phyloP scores from a whole-genome alignment of 1,140 invertebrate genomes.

The Monochamus saltuarius region DNA sequence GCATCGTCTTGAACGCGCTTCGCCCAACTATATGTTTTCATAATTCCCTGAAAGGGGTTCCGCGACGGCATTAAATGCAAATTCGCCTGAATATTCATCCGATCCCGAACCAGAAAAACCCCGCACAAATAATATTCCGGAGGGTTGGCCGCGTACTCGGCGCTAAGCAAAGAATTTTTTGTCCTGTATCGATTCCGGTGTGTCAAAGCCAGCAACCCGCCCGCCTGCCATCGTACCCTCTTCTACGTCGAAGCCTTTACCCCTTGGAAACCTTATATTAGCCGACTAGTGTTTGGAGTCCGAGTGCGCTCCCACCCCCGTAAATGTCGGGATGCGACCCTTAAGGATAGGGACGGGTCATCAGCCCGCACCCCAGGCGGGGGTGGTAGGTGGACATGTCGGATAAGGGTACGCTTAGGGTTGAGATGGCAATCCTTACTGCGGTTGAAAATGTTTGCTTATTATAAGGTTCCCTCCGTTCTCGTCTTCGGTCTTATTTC shows the following conservation, averaged over 20 bases:
- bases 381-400: constrained; percentile 39
- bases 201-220: constrained; percentile 23
- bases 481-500: not conserved
- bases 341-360: constrained; percentile 44
- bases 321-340: constrained; percentile 31
- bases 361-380: constrained; percentile 35
- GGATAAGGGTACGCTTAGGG: constrained; percentile 38
- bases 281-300: constrained; percentile 36
- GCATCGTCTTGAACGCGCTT: too few relatives aligned
- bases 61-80: too few relatives aligned
- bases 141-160: too few relatives aligned
- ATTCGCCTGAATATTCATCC: too few relatives aligned
- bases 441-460: constrained; percentile 34
- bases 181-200: constrained; percentile 19
- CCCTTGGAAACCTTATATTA: constrained; percentile 46
- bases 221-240: constrained; percentile 20
- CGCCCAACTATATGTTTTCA: too few relatives aligned
- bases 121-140: too few relatives aligned
- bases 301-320: constrained; percentile 30
- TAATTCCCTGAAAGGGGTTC: too few relatives aligned
- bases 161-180: too few relatives aligned
- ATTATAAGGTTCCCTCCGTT: constrained; percentile 11
- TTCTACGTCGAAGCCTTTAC: constrained; percentile 27
- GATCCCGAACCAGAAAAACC: too few relatives aligned
- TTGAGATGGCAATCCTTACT: constrained; percentile 33